Percentiles rank a stretch among this genome's conserved stretches.
Evolutionary conservation across 2,113 vertebrate genomes (phyloP).

Genomic region (Oophaga pumilio): DNA sequence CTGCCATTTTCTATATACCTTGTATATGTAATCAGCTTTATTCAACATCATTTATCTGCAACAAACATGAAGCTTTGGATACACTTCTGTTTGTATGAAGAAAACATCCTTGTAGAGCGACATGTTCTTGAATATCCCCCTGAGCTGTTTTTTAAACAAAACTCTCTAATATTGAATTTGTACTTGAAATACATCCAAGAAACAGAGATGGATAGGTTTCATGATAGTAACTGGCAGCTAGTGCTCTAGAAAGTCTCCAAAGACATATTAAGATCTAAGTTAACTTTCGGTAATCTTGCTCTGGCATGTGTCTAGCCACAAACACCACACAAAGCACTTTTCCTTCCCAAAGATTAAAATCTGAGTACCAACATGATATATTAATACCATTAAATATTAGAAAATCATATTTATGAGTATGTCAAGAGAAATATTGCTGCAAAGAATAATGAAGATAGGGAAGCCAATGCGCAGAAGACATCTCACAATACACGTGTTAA

Average conservation of each 20-base stretch:
- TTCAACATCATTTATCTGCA: background rate
- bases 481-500: background rate
- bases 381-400: background rate
- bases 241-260: background rate
- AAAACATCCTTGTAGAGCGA: slow-evolving; percentile 2
- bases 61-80: slow-evolving; percentile 13
- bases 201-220: background rate
- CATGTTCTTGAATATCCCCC: background rate
- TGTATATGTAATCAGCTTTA: slow-evolving; percentile 25
- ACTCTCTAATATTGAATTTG: background rate
- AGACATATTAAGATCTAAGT: background rate
- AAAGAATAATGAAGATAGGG: background rate
- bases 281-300: slow-evolving; percentile 6
- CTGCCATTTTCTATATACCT: background rate
- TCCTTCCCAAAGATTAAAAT: background rate
- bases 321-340: background rate
- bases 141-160: slow-evolving; percentile 15
- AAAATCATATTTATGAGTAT: background rate
- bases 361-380: background rate
- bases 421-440: background rate
- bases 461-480: background rate
- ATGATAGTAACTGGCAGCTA: slow-evolving; percentile 4
- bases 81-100: slow-evolving; percentile 14
- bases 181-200: background rate
- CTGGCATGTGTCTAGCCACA: slow-evolving; percentile 3